Evolutionary conservation across 2,797 vertebrate genomes (phyloP).

Genomic region (Hydrocynus forskahlii): DNA sequence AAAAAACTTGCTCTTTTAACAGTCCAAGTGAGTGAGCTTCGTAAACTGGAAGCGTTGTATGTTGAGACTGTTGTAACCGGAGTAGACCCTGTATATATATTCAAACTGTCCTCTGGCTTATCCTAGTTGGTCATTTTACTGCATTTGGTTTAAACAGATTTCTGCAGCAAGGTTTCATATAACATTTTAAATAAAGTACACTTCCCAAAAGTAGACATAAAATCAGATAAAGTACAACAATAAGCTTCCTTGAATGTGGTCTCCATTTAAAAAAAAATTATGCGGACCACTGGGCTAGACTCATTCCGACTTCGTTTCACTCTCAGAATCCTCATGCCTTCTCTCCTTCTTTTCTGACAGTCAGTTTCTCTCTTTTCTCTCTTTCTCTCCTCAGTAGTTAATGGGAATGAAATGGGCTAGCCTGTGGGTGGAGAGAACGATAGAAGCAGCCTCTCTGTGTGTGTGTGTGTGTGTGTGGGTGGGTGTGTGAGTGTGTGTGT

Average conservation of each 20-base stretch:
- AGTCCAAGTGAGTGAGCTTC: too few species aligned
- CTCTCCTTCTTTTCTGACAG: background rate
- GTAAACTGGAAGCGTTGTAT: too few species aligned
- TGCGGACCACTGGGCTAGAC: background rate
- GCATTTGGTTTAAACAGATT: too few species aligned
- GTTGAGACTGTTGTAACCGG: too few species aligned
- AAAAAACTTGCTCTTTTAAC: too few species aligned
- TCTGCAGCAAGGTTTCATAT: too few species aligned
- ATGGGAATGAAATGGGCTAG: conserved; percentile 47
- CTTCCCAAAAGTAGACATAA: too few species aligned
- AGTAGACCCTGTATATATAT: too few species aligned
- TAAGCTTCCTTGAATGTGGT: background rate
- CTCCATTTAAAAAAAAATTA: background rate
- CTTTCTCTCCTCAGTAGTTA: conserved; percentile 21
- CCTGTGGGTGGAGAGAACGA: conserved; percentile 36
- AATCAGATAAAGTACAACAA: background rate
- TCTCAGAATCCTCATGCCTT: background rate
- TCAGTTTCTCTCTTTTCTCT: background rate
- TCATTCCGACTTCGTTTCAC: background rate
- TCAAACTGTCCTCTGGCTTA: too few species aligned
- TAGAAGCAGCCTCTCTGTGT: conserved; percentile 11
- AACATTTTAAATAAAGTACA: too few species aligned
- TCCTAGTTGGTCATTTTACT: too few species aligned
- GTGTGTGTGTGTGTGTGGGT: conserved; percentile 23
- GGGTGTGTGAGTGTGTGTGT: conserved; percentile 25